A percentile compares a stretch with the other conserved stretches of the same genome.
phyloP scores from a whole-genome alignment of 2,113 vertebrate species.

The Alligator mississippiensis region DNA sequence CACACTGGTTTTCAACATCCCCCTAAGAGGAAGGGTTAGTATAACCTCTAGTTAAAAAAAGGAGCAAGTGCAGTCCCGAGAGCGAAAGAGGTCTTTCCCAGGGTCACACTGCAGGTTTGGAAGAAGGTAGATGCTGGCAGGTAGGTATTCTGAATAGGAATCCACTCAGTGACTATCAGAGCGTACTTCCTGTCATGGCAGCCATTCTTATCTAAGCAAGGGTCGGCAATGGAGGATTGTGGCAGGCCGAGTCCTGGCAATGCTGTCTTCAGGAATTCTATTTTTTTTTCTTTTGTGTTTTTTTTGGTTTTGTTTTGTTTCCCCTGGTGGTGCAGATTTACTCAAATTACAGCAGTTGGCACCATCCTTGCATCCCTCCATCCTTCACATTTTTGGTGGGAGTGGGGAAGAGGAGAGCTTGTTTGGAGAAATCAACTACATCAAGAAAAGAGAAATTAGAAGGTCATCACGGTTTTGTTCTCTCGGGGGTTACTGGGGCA shows the following conservation, averaged over 20 bases:
- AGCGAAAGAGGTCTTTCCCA: neutral
- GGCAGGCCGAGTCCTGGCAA: neutral
- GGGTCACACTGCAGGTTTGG: neutral
- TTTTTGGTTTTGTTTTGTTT: slow-evolving; percentile 37
- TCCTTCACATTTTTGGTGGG: slow-evolving; percentile 40
- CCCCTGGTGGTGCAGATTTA: neutral
- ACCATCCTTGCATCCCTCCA: slow-evolving; percentile 28
- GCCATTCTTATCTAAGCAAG: neutral
- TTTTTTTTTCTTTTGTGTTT: slow-evolving; percentile 43
- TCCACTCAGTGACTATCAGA: neutral
- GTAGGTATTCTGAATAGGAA: neutral
- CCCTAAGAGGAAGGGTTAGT: neutral
- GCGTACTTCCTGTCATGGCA: neutral
- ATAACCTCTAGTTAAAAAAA: neutral
- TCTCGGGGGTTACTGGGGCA: neutral
- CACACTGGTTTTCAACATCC: too few species aligned
- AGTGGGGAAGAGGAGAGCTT: slow-evolving; percentile 38
- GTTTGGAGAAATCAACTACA: slow-evolving; percentile 43
- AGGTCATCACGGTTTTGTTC: slow-evolving; percentile 6
- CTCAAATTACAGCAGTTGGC: slow-evolving; percentile 62
- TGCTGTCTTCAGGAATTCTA: slow-evolving; percentile 63
- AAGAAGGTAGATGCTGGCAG: neutral
- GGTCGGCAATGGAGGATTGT: neutral
- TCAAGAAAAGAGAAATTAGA: slow-evolving; percentile 50
- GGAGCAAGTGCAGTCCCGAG: neutral